These are phyloP conservation scores for Lithophane leautieri DNA, from an alignment of 2,888 invertebrate genomes.

Conservation along the genomic window DNA sequence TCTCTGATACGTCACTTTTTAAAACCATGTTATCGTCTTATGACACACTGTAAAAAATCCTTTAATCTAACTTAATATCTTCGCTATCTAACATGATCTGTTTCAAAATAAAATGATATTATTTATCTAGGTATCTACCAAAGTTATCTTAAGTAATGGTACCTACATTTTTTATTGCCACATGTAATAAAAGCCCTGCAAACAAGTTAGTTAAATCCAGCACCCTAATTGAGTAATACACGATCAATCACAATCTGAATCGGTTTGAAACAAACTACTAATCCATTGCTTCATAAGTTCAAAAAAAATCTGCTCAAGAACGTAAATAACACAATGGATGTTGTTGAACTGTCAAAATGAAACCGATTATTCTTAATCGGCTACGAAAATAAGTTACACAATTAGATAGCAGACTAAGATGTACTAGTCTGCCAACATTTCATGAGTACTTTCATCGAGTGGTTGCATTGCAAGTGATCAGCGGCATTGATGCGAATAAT, in stretches of 20 bases:
- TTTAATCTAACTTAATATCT: constrained; percentile 46
- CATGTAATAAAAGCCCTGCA: not conserved
- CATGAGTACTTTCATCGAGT: constrained; percentile 3
- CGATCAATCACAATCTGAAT: no score
- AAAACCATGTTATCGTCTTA: constrained; percentile 39
- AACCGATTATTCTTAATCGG: no score
- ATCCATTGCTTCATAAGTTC: no score
- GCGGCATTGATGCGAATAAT: not conserved
- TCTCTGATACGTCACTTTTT: constrained; percentile 17
- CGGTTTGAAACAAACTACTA: no score
- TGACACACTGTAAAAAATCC: constrained; percentile 37
- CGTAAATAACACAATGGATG: no score
- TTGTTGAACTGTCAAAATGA: no score
- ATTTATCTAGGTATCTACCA: constrained; percentile 14
- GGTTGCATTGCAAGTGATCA: constrained; percentile 5
- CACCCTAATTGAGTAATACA: no score
- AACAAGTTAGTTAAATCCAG: not conserved
- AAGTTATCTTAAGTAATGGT: constrained; percentile 20
- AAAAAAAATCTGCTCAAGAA: no score
- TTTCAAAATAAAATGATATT: constrained; percentile 45
- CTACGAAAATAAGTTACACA: no score
- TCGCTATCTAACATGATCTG: constrained; percentile 47
- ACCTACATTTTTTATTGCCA: constrained; percentile 3
- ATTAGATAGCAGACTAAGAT: not conserved
- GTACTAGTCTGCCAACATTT: not conserved